Percentiles rank a stretch among this genome's conserved stretches.
Evolutionary conservation across 2,113 vertebrate species (phyloP).

Genomic region (Myrmecophaga tridactyla): DNA sequence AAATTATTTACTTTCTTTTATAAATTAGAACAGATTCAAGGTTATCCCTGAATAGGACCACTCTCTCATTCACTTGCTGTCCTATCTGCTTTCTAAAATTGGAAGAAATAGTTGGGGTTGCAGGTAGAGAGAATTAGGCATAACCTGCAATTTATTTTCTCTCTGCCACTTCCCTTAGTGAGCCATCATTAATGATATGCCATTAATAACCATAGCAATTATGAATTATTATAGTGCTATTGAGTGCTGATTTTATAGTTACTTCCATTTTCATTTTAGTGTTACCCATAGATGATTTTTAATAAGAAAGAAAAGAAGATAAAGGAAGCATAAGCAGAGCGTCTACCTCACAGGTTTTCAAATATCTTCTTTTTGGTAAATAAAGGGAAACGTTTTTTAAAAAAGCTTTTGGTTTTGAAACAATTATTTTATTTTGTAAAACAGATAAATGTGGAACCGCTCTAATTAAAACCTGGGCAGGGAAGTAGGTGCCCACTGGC

Average conservation of each 20-base stretch:
- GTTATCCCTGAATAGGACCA: not conserved
- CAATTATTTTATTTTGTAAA: no score
- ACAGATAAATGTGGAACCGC: not conserved
- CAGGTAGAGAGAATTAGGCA: slow-evolving; percentile 20
- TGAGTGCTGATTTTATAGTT: slow-evolving; percentile 40
- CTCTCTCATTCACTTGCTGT: slow-evolving; percentile 19
- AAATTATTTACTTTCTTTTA: slow-evolving; percentile 34
- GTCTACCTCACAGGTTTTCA: not conserved
- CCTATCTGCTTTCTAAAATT: slow-evolving; percentile 58
- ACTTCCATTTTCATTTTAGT: slow-evolving; percentile 44
- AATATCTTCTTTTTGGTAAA: slow-evolving; percentile 32
- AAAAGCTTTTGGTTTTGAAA: not conserved
- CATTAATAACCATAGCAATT: slow-evolving; percentile 67
- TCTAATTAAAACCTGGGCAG: not conserved
- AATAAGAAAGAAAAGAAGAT: slow-evolving; percentile 13
- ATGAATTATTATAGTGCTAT: slow-evolving; percentile 46
- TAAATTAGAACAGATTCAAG: slow-evolving; percentile 38
- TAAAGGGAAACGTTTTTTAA: not conserved
- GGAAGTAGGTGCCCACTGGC: not conserved
- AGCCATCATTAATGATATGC: slow-evolving; percentile 44
- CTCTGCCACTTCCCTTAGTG: slow-evolving; percentile 37
- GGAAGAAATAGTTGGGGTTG: slow-evolving; percentile 13
- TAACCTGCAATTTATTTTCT: slow-evolving; percentile 52
- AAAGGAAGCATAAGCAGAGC: not conserved
- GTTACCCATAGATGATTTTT: slow-evolving; percentile 45